Evolutionary conservation across 2,113 vertebrate species (phyloP).

Genomic region (Nansenia antarctica): DNA sequence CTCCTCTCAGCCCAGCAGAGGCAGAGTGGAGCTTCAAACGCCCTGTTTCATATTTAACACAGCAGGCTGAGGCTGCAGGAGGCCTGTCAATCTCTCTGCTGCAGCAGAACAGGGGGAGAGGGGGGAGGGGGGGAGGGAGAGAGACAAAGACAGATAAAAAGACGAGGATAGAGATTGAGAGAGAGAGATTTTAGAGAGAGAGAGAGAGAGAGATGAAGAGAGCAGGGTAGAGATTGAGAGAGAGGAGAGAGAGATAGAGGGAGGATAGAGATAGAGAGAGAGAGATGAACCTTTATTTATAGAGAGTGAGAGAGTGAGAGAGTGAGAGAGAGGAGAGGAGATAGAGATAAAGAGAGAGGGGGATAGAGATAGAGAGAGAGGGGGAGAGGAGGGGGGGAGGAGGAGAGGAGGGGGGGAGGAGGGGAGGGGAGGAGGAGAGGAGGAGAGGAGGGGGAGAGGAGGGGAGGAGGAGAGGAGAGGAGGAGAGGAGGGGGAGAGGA

Average conservation of each 20-base stretch:
- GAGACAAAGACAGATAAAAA: too few species aligned
- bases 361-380: neutral
- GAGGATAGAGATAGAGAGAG: too few species aligned
- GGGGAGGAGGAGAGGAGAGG: neutral
- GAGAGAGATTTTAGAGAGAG: too few species aligned
- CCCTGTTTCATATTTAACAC: neutral
- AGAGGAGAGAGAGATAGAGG: neutral
- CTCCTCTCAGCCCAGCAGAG: constrained; percentile 1
- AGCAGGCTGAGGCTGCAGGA: neutral
- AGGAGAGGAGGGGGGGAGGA: neutral
- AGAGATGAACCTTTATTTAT: too few species aligned
- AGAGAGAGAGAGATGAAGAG: neutral
- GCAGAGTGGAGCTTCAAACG: neutral
- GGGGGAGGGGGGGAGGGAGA: neutral
- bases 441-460: neutral
- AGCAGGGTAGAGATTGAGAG: neutral
- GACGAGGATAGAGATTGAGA: neutral
- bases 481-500: neutral
- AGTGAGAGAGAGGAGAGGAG: too few species aligned
- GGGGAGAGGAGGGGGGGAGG: neutral
- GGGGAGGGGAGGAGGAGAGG: neutral
- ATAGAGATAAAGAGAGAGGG: neutral
- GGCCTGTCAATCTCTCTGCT: neutral
- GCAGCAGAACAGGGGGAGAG: neutral
- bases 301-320: too few species aligned